A percentile compares a stretch with the other conserved stretches of the same genome.
These are phyloP conservation scores for Stomatorhinus ivindoensis DNA, from an alignment of 2,113 vertebrate genomes.

Conservation along the genomic window DNA sequence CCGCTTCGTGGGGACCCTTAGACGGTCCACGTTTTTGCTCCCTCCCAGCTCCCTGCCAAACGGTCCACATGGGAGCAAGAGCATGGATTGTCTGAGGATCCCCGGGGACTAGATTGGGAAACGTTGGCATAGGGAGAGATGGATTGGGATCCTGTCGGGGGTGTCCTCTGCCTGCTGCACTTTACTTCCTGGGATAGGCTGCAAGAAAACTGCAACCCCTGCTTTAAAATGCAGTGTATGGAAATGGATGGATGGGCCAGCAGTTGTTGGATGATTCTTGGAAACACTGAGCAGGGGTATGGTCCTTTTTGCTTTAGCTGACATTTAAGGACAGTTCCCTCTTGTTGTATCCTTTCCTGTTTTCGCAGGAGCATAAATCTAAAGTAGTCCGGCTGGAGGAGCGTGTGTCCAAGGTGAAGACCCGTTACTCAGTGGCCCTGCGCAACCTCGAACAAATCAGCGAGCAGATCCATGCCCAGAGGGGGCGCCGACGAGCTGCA, in stretches of 20 bases:
- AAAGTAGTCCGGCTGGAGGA: constrained; percentile 72
- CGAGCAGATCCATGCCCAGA: constrained; percentile 79
- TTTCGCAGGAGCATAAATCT: constrained; percentile 76
- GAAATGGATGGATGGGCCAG: not conserved
- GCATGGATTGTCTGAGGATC: not conserved
- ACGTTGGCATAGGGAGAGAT: not conserved
- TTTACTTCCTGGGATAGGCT: not conserved
- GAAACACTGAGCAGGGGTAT: not conserved
- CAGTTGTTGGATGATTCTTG: not conserved
- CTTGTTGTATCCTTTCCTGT: constrained; percentile 7
- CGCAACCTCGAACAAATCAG: constrained; percentile 87
- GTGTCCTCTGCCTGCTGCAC: not conserved
- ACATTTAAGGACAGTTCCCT: not conserved
- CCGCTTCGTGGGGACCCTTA: not conserved
- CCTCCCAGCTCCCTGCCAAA: not conserved
- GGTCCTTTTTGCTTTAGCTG: not conserved
- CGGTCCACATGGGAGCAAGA: not conserved
- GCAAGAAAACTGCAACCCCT: not conserved
- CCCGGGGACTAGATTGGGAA: not conserved
- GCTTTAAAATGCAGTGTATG: not conserved
- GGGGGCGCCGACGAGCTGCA: constrained; percentile 40
- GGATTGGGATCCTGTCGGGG: not conserved
- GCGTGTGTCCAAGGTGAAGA: constrained; percentile 73
- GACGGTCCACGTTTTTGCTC: not conserved
- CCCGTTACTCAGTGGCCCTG: constrained; percentile 73